These are phyloP conservation scores for Empis livida DNA, from an alignment of 2,888 invertebrate species.

Conservation along the genomic window DNA sequence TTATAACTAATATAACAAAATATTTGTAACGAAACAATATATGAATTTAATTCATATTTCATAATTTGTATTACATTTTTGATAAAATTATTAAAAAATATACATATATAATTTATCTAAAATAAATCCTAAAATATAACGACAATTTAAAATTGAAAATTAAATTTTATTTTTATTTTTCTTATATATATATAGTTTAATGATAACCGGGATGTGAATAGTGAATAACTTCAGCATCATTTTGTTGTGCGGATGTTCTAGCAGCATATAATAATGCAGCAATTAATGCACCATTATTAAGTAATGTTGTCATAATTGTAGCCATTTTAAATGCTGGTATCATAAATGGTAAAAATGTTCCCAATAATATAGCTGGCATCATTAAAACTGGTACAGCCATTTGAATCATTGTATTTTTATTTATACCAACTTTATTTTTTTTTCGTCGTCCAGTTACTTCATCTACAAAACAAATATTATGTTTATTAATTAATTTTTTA, in stretches of 20 bases:
- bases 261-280: slow-evolving; percentile 40
- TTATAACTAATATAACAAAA: slow-evolving; percentile 6
- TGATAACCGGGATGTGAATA: slow-evolving; percentile 19
- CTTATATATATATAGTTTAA: background rate
- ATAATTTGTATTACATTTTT: too few relatives aligned
- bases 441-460: slow-evolving; percentile 11
- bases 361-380: slow-evolving; percentile 49
- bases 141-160: too few relatives aligned
- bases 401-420: slow-evolving; percentile 28
- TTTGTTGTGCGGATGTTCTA: slow-evolving; percentile 25
- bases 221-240: slow-evolving; percentile 26
- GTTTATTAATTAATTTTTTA: background rate
- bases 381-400: slow-evolving; percentile 43
- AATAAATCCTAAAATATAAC: too few relatives aligned
- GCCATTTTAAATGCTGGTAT: slow-evolving; percentile 55
- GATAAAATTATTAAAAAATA: too few relatives aligned
- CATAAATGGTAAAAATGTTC: slow-evolving; percentile 53
- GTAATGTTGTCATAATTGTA: slow-evolving; percentile 44
- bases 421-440: slow-evolving; percentile 18
- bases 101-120: too few relatives aligned
- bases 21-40: too few relatives aligned
- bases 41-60: too few relatives aligned
- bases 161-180: too few relatives aligned
- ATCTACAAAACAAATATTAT: background rate
- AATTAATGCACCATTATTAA: slow-evolving; percentile 54